These are phyloP conservation scores for Lucilia sericata DNA, from an alignment of 1,140 invertebrate genomes.

Conservation along the genomic window DNA sequence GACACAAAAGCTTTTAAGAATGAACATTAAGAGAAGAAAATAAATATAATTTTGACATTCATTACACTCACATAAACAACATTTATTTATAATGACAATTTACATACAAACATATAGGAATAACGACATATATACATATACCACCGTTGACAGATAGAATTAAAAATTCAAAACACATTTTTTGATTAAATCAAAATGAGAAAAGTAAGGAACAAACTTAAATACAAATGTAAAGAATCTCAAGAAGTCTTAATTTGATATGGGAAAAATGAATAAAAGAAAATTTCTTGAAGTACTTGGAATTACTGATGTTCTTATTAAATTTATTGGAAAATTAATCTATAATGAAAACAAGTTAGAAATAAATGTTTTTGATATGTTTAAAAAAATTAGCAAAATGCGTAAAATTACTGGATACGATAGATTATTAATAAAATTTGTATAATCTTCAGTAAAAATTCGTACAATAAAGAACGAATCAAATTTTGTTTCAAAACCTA, in stretches of 20 bases:
- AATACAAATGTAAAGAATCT: neutral
- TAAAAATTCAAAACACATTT: constrained; percentile 12
- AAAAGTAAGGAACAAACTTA: neutral
- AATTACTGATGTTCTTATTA: too few relatives aligned
- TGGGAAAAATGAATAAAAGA: too few relatives aligned
- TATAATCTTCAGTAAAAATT: too few relatives aligned
- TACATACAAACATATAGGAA: neutral
- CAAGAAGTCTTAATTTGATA: neutral
- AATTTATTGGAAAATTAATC: too few relatives aligned
- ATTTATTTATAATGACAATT: neutral
- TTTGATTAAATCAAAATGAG: neutral
- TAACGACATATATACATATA: neutral
- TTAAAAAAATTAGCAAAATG: too few relatives aligned
- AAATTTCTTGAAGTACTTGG: too few relatives aligned
- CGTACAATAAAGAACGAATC: too few relatives aligned
- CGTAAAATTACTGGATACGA: too few relatives aligned
- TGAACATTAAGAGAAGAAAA: neutral
- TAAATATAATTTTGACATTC: neutral
- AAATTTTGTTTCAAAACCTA: too few relatives aligned
- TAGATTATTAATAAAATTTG: too few relatives aligned
- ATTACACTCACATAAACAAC: neutral
- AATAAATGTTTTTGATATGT: too few relatives aligned
- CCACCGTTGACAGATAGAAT: neutral
- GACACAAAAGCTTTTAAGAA: neutral
- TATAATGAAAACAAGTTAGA: too few relatives aligned